Evolutionary conservation across 2,888 invertebrate species (phyloP).

Genomic region (Notodonta ziczac): DNA sequence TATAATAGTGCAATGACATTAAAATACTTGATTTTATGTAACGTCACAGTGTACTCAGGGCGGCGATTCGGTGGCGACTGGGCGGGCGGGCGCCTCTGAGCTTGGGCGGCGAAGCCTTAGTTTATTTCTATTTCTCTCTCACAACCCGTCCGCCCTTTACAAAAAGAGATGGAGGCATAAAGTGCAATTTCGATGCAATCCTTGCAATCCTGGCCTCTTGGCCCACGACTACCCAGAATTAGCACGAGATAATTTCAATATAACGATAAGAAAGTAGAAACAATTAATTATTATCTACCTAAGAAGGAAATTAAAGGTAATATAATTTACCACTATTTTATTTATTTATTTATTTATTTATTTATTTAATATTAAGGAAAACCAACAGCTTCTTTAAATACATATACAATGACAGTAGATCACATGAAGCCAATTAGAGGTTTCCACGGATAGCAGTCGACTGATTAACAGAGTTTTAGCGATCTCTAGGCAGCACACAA

Average conservation of each 20-base stretch:
- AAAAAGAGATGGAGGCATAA: conserved; percentile 54
- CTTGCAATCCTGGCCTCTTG: conserved; percentile 51
- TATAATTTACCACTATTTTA: too few species aligned
- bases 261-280: too few species aligned
- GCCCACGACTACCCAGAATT: conserved; percentile 38
- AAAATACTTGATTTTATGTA: conserved; percentile 26
- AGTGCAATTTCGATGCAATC: conserved; percentile 63
- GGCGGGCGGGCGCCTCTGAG: conserved; percentile 76
- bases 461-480: too few species aligned
- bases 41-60: conserved; percentile 55
- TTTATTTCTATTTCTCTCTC: conserved; percentile 62
- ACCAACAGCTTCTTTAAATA: too few species aligned
- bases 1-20: conserved; percentile 31
- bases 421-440: too few species aligned
- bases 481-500: too few species aligned
- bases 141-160: conserved; percentile 38
- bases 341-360: too few species aligned
- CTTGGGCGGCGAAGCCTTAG: conserved; percentile 70
- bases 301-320: too few species aligned
- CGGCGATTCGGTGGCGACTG: conserved; percentile 69
- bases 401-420: too few species aligned
- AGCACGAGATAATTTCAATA: conserved; percentile 38
- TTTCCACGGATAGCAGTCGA: too few species aligned
- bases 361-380: too few species aligned
- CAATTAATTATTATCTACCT: too few species aligned